phyloP scores from a whole-genome alignment of 1,140 invertebrate genomes.

The Cyclina sinensis region DNA sequence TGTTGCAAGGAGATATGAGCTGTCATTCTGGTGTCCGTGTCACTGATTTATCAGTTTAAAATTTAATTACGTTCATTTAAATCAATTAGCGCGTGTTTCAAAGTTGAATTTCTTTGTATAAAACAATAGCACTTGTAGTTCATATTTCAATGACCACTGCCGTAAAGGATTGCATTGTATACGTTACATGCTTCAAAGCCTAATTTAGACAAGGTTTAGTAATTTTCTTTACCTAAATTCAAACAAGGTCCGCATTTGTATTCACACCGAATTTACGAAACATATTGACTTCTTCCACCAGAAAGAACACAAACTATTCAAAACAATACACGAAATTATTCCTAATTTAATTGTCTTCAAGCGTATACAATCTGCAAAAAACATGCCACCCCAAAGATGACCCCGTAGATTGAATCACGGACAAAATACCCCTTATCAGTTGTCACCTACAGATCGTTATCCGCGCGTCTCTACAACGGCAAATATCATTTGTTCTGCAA shows the following conservation, averaged over 20 bases:
- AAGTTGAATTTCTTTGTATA: slow-evolving; percentile 63
- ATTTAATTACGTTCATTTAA: slow-evolving; percentile 70
- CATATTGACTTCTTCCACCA: slow-evolving; percentile 34
- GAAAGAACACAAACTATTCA: neutral
- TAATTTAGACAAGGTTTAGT: slow-evolving; percentile 42
- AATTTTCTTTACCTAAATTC: slow-evolving; percentile 43
- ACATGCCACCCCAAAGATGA: slow-evolving; percentile 55
- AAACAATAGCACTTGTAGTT: slow-evolving; percentile 47
- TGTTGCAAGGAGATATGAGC: slow-evolving; percentile 31
- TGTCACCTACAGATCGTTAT: slow-evolving; percentile 57
- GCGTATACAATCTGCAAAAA: slow-evolving; percentile 1
- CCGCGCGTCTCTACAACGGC: slow-evolving; percentile 30
- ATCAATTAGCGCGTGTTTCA: slow-evolving; percentile 69
- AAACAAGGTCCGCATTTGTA: slow-evolving; percentile 21
- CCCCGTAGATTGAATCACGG: slow-evolving; percentile 6
- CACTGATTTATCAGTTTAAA: slow-evolving; percentile 54
- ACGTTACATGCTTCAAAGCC: slow-evolving; percentile 10
- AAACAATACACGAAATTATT: slow-evolving; percentile 48
- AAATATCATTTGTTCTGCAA: slow-evolving; percentile 59
- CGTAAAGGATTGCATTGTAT: slow-evolving; percentile 22
- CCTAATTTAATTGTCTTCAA: slow-evolving; percentile 66
- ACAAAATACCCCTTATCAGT: slow-evolving; percentile 53
- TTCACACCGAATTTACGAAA: slow-evolving; percentile 45
- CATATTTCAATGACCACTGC: slow-evolving; percentile 44
- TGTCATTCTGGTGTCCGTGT: slow-evolving; percentile 59